These are phyloP conservation scores for Heliconius nattereri DNA, from an alignment of 1,140 invertebrate genomes.

Conservation along the genomic window DNA sequence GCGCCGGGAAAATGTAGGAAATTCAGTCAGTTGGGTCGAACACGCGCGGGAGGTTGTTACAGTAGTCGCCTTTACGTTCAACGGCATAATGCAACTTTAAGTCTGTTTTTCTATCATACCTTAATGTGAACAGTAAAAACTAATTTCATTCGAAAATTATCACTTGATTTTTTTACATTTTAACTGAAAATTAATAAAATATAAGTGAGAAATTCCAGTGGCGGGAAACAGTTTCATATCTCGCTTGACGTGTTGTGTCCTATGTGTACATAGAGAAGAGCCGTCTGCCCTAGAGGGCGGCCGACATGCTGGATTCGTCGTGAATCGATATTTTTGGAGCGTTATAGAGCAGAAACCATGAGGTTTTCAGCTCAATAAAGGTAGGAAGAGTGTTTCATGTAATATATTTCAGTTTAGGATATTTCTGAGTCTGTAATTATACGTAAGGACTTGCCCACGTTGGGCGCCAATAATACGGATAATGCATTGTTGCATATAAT, in stretches of 20 bases:
- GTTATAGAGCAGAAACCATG: constrained; percentile 76
- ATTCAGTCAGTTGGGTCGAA: constrained; percentile 77
- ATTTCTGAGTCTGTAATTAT: not conserved
- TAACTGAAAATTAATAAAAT: constrained; percentile 16
- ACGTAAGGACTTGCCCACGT: constrained; percentile 21
- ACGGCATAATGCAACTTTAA: constrained; percentile 69
- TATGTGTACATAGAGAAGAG: constrained; percentile 79
- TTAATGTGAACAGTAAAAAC: constrained; percentile 45
- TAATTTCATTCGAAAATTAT: constrained; percentile 34
- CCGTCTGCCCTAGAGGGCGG: constrained; percentile 78
- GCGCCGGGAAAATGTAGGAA: constrained; percentile 79
- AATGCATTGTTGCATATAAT: not conserved
- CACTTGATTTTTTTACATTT: constrained; percentile 22
- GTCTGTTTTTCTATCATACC: constrained; percentile 63
- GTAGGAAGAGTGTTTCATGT: constrained; percentile 59
- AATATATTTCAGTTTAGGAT: not conserved
- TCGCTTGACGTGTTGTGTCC: constrained; percentile 79
- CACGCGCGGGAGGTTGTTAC: constrained; percentile 62
- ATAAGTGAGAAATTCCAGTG: constrained; percentile 66
- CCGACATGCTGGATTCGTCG: constrained; percentile 79
- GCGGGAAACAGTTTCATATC: constrained; percentile 80
- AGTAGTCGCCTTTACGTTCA: constrained; percentile 47
- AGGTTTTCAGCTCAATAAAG: constrained; percentile 74
- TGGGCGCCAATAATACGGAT: constrained; percentile 40
- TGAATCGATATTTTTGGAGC: constrained; percentile 81